Evolutionary conservation across 2,113 vertebrate genomes (phyloP).

Genomic region (Cinclus mexicanus): DNA sequence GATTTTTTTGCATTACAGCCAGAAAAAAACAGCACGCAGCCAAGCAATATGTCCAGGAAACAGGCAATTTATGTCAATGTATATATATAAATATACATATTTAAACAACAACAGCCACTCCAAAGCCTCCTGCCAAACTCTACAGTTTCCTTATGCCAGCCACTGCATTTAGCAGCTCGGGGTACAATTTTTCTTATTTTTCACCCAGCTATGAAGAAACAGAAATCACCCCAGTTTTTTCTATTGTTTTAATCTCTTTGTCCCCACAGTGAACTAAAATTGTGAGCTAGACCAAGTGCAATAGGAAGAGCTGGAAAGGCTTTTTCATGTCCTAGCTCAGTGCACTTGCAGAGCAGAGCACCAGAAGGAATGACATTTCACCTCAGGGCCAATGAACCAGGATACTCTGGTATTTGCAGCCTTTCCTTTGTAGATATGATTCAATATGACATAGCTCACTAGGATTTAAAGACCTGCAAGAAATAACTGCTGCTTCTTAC

Average conservation of each 20-base stretch:
- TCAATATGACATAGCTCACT: not conserved
- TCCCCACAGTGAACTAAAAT: not conserved
- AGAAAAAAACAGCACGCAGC: not conserved
- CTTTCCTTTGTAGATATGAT: not conserved
- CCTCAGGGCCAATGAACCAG: not conserved
- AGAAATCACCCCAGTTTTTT: not conserved
- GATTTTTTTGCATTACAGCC: not conserved
- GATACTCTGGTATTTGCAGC: not conserved
- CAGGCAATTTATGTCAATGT: not conserved
- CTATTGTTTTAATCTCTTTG: not conserved
- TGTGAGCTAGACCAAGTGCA: not conserved
- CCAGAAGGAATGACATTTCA: not conserved
- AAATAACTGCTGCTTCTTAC: conserved; percentile 29
- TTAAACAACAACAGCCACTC: not conserved
- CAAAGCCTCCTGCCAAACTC: not conserved
- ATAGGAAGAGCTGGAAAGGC: not conserved
- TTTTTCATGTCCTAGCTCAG: not conserved
- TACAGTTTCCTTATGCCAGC: not conserved
- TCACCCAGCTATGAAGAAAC: not conserved
- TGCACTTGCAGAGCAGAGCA: not conserved
- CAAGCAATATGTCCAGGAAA: not conserved
- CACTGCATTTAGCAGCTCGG: not conserved
- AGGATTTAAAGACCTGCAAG: conserved; percentile 30
- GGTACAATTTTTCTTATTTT: not conserved
- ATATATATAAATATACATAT: not conserved